Evolutionary conservation across 2,113 vertebrate species (phyloP), one percentile per base, ranked within the genome.

Genomic region (Odobenus rosmarus): DNA sequence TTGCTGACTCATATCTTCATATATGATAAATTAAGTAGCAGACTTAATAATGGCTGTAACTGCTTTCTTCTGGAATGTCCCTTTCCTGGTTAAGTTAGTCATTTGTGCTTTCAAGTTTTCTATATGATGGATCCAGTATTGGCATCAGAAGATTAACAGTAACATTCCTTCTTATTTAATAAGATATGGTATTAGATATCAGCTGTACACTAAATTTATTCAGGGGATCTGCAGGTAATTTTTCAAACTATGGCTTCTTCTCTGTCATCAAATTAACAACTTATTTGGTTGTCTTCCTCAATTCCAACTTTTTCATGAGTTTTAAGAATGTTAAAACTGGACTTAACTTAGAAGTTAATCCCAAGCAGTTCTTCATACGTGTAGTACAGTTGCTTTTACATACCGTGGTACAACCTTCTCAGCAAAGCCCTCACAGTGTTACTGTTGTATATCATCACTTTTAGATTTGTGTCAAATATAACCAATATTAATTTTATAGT

Each of bases 91-190:
- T 98, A 19, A 0, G 59, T 95, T 97, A 93, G 26, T 92, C 0
- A 55, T 95, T 97, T 96, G 77, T 92, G 62, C 96, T 90, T 95
- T 96, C 89, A 96, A 94, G 39, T 95, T 98, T 97, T 97, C 57
- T 97, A 79, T 98, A 26, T 94, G 62, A 87, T 87, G 23, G 89
- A 95, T 90, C 57, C 89, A 97, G 93, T 98, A 91, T 69, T 97
- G 4, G 0, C 97, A 98, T 97, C 95, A 98, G 98, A 98, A 98
- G 67, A 88, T 76, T 97, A 98, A 97, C n/a, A 96, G 31, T 97
- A 98, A 96, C 89, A 77, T 96, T 98, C 84, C 96, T 97, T 97
- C 59, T 98, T 93, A 95, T 94, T 97, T 98, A 96, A 94, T 97
- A 97, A 55, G 72, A 93, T 71, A 67, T 90, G 79, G 85, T 97